Percentiles rank a stretch among this genome's conserved stretches.
Conservation (phyloP, 2,113 vertebrate genomes). For the Enhydra lutris region DNA sequence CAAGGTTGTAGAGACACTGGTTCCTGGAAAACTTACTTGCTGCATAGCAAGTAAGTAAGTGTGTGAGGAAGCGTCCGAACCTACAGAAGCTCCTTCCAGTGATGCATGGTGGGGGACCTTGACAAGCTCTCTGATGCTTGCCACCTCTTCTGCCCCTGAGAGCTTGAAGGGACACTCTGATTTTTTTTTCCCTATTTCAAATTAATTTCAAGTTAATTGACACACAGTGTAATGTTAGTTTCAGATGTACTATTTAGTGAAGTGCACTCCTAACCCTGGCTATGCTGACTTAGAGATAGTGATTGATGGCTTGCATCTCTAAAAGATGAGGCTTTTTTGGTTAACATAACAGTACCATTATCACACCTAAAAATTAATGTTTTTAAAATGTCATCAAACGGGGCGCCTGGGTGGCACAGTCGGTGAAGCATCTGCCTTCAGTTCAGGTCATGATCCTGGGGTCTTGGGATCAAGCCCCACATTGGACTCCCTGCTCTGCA, state of each 20-base stretch:
- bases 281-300: neutral
- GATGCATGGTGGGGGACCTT: neutral
- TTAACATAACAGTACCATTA: neutral
- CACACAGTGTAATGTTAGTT: neutral
- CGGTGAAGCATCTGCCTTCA: too few relatives aligned
- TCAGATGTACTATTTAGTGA: neutral
- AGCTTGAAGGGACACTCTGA: neutral
- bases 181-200: neutral
- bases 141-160: neutral
- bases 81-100: neutral
- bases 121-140: neutral
- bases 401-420: too few relatives aligned
- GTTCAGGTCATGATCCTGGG: too few relatives aligned
- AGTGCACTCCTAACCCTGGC: neutral
- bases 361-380: neutral
- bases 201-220: neutral
- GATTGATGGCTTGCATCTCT: neutral
- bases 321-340: neutral
- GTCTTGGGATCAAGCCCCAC: too few relatives aligned
- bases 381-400: neutral
- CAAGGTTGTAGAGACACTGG: neutral
- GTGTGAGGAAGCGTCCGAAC: neutral
- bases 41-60: neutral
- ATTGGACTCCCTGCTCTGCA: too few relatives aligned
- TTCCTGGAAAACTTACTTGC: neutral